Conservation (phyloP, 1,140 invertebrate genomes). For the Drosophila rufa region DNA sequence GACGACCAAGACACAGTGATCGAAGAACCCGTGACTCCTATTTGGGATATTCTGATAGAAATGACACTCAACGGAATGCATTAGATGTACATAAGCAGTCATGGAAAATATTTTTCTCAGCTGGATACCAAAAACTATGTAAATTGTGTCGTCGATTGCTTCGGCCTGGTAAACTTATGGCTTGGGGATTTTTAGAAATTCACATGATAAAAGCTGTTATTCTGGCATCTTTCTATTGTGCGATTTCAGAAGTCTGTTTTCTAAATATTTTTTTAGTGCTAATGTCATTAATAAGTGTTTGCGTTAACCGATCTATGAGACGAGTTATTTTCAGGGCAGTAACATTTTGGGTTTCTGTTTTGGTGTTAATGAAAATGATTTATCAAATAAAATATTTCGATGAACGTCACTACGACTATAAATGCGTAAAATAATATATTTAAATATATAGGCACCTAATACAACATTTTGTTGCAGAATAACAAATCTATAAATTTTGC, state of each 20-base stretch:
- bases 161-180: constrained; percentile 52
- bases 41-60: neutral
- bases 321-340: constrained; percentile 91
- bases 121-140: constrained; percentile 22
- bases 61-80: neutral
- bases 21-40: neutral
- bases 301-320: constrained; percentile 89
- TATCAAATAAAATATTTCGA: constrained; percentile 97
- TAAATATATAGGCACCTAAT: neutral
- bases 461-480: constrained; percentile 21
- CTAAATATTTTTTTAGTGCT: constrained; percentile 91
- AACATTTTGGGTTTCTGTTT: constrained; percentile 91
- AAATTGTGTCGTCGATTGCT: constrained; percentile 41
- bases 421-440: constrained; percentile 48
- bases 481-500: constrained; percentile 89
- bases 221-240: constrained; percentile 88
- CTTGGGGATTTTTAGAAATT: constrained; percentile 95
- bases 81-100: constrained; percentile 18
- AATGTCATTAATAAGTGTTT: constrained; percentile 90
- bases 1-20: constrained; percentile 34
- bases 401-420: constrained; percentile 86
- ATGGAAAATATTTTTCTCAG: constrained; percentile 41
- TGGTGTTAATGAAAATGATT: constrained; percentile 96
- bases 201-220: constrained; percentile 96
- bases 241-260: constrained; percentile 62